Conservation (phyloP, 2,113 vertebrate species). For the Dipodomys merriami region DNA sequence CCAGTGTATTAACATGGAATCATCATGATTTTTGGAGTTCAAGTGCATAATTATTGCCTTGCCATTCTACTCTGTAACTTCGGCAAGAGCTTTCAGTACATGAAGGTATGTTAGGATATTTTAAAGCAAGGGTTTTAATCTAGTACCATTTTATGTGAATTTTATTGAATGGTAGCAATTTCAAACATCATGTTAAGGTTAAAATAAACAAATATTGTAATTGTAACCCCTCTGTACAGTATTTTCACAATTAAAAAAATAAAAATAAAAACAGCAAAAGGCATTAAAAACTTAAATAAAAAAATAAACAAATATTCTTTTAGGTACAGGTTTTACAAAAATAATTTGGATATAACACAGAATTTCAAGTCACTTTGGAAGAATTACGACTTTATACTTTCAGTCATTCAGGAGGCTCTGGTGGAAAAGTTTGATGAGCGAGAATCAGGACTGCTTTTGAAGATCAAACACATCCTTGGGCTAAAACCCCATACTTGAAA, state of each 20-base stretch:
- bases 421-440: neutral
- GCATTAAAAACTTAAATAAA: too few species aligned
- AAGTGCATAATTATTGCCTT: neutral
- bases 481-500: neutral
- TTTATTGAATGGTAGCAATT: conserved; percentile 4
- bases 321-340: neutral
- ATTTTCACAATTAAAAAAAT: too few species aligned
- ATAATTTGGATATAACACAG: neutral
- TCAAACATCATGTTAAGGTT: neutral
- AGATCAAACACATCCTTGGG: neutral
- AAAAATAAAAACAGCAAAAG: too few species aligned
- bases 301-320: neutral
- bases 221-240: too few species aligned
- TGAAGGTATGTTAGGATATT: neutral
- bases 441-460: neutral
- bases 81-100: neutral
- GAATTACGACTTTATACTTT: neutral
- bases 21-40: neutral
- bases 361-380: neutral
- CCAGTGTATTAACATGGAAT: neutral
- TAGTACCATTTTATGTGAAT: neutral
- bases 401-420: neutral
- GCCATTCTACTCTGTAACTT: neutral
- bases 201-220: neutral
- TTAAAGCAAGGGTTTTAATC: neutral